Evolutionary conservation across 64 coral and sea anemone genomes (phyloP), one percentile per base, ranked within the genome.

Genomic region (Porites australiensis): DNA sequence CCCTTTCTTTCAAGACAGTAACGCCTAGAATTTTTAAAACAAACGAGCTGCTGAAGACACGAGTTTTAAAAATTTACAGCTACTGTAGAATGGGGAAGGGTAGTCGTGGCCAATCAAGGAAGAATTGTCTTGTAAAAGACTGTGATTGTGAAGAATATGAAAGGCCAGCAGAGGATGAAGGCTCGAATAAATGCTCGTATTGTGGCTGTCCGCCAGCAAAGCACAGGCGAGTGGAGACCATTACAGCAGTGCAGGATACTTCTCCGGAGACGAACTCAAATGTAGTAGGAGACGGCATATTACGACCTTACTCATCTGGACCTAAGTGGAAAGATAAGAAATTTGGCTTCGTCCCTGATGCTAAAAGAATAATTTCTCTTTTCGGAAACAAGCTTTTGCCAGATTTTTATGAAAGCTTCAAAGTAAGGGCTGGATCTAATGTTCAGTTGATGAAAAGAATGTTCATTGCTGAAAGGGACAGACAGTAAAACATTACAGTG

Each of bases 241-340:
- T 27, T 53, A 14, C 53, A 57, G 0, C 19, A n/a, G 4, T 4
- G 22, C 50, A 4, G 20, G n/a, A 27, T 16, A 62, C 10, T 62
- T 16, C 27, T 37, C 27, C 27, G 27, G 59, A 62, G 16, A 16
- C 59, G 59, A 16, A 62, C 59, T 58, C 76, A 6, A 58, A 21
- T 19, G 77, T 2, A 37, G 27, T 37, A 81, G 14, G 62, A 77
- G 18, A 44, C 46, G 54, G 72, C 43, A 44, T 89, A 8, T 64
- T 89, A 61, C 14, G 45, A 77, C 73, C 72, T 77, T 89, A 77
- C 59, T 62, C 74, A 89, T 43, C 50, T 46, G 72, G 58, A 46
- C 74, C 72, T 50, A 89, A 89, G 87, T 89, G 87, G 87, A 89
- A 89, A 89, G 54, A 62, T 49, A 89, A 13, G 51, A 88, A 89